Base-by-base conservation (phyloP, 2,888 invertebrate species). In the Cacoxenus indagator region DNA sequence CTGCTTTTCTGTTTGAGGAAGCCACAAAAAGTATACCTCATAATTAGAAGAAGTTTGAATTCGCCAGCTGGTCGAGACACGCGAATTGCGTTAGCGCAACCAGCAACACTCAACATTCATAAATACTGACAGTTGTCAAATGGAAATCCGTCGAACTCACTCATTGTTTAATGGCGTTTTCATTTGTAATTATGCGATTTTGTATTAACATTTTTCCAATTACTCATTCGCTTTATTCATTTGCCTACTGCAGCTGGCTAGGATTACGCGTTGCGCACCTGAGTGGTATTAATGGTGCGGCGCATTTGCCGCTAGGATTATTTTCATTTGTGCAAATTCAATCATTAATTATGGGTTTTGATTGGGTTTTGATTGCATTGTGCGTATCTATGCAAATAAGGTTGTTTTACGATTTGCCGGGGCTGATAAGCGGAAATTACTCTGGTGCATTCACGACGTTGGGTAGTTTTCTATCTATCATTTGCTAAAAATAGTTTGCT, bases 121-220 rank as follows among this genome's bases (percentile, higher is more conserved):
- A 71, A 81, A 81, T 81, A 68, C 72, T 81, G 80, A 81, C 80
- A 81, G 83, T 81, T 81, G 83, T 73, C 77, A 78, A 80, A 80
- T 71, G 76, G n/a, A 31, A 59, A 43, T 5, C 22, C 31, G 17
- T 31, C 19, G n/a, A n/a, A 14, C 11, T 17, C n/a, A 48, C n/a
- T 48, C 48, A n/a, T 17, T 48, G 19, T 48, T 48, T 19, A n/a
- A 17, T 48, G 48, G n/a, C n/a, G 17, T 48, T 17, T 17, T 48
- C 19, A 17, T n/a, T 48, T n/a, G 6, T 48, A 48, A 17, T 48
- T 48, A n/a, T 48, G 48, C 14, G 37, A 37, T 37, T 37, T n/a
- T 48, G 48, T 17, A 48, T 48, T 48, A 48, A 48, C 19, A 48
- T 17, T 48, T 48, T 48, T 48, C 48, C 48, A 48, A 48, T 48